Evolutionary conservation across 2,888 invertebrate species (phyloP).

Genomic region (Dolichomitus sp.): DNA sequence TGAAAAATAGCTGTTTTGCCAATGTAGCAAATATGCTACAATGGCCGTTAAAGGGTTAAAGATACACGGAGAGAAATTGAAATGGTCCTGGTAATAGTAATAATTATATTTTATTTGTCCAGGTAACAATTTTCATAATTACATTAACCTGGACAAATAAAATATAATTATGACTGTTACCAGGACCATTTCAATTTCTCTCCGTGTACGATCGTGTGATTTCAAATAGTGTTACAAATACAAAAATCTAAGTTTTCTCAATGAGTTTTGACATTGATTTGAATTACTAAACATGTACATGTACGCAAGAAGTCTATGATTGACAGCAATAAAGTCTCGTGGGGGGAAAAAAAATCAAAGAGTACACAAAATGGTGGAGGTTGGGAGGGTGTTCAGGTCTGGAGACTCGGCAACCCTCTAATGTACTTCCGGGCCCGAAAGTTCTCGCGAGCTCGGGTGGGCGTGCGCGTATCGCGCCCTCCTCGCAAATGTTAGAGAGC

Average conservation of each 20-base stretch:
- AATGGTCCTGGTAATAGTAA: too few species aligned
- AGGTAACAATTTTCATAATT: too few species aligned
- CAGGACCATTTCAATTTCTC: too few species aligned
- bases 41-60: too few species aligned
- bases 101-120: too few species aligned
- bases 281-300: not conserved
- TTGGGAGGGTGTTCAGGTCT: slow-evolving; percentile 5
- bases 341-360: not conserved
- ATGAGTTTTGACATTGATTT: not conserved
- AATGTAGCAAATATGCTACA: too few species aligned
- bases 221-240: too few species aligned
- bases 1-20: too few species aligned
- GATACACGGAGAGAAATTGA: too few species aligned
- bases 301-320: slow-evolving; percentile 20
- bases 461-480: slow-evolving; percentile 14
- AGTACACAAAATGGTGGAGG: not conserved
- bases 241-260: not conserved
- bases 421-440: slow-evolving; percentile 60
- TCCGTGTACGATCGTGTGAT: too few species aligned
- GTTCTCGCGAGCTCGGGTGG: slow-evolving; percentile 34
- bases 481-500: slow-evolving; percentile 39
- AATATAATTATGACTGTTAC: too few species aligned
- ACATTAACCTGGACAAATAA: too few species aligned
- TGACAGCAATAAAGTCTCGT: slow-evolving; percentile 32
- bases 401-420: slow-evolving; percentile 50